Evolutionary conservation across 1,140 invertebrate genomes (phyloP), one percentile per base, ranked within the genome.

Genomic region (Hyles euphorbiae): DNA sequence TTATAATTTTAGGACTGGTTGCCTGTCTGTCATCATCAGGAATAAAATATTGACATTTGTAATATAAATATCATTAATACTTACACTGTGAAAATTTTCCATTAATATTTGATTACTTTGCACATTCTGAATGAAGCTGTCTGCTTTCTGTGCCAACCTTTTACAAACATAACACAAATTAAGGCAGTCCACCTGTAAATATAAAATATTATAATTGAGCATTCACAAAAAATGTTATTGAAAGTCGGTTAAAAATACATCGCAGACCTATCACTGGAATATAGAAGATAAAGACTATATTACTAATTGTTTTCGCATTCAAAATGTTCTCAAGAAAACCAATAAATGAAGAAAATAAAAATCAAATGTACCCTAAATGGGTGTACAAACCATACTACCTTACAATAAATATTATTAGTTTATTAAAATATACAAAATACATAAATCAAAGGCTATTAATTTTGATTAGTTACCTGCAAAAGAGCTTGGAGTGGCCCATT

Each of bases 111-210:
- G 80, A 63, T 83, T 79, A 46, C 56, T 80, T 47, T 79, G 65
- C 4, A 84, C 77, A 69, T 70, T 82, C 43, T 78, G 66, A 40
- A 84, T 72, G 50, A 87, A 80, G 8, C 62, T 5, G 46, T 83
- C 81, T 0, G 67, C 57, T 43, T 76, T 74, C 34, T 73, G 58
- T 11, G 74, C 69, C 34, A 77, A 56, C 56, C 70, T 74, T 34
- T 69, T 79, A 53, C 81, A 87, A 10, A 87, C 52, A 53, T 72
- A 79, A 60, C 83, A 87, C 3, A 87, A 62, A 34, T 34, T 49
- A 58, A 86, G 53, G n/a, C 34, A 45, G 12, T 78, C 65, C 10
- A 56, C 63, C 83, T 86, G 75, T 11, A 76, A 81, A 56, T 46
- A 12, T 43, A 51, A 8, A 48, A 54, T 2, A 43, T 1, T 4